phyloP scores from a whole-genome alignment of 2,797 vertebrate species.

The Uromys caudimaculatus region DNA sequence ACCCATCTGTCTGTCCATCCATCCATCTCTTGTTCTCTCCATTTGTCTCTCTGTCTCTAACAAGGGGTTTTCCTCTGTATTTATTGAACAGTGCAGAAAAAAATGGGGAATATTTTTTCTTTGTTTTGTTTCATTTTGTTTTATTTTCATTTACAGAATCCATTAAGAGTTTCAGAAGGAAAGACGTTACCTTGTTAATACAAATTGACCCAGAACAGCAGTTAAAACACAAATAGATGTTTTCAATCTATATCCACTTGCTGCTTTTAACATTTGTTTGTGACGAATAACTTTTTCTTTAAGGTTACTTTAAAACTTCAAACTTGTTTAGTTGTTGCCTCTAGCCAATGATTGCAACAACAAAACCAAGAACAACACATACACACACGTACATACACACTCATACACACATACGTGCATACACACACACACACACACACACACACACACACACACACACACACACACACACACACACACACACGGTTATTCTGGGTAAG shows the following conservation, averaged over 20 bases:
- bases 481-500: neutral
- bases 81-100: neutral
- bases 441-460: neutral
- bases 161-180: neutral
- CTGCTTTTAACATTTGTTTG: neutral
- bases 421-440: no score
- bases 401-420: neutral
- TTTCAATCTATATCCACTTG: neutral
- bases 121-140: neutral
- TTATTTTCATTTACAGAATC: neutral
- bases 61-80: neutral
- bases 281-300: neutral
- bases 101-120: neutral
- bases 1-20: neutral
- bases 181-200: neutral
- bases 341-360: neutral
- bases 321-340: neutral
- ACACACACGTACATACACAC: neutral
- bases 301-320: neutral
- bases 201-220: neutral
- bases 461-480: neutral
- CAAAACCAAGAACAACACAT: neutral
- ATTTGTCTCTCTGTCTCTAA: neutral
- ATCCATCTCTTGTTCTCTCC: neutral
- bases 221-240: neutral